Evolutionary conservation across 2,797 vertebrate genomes (phyloP).

Genomic region (Premnoplex brunnescens): DNA sequence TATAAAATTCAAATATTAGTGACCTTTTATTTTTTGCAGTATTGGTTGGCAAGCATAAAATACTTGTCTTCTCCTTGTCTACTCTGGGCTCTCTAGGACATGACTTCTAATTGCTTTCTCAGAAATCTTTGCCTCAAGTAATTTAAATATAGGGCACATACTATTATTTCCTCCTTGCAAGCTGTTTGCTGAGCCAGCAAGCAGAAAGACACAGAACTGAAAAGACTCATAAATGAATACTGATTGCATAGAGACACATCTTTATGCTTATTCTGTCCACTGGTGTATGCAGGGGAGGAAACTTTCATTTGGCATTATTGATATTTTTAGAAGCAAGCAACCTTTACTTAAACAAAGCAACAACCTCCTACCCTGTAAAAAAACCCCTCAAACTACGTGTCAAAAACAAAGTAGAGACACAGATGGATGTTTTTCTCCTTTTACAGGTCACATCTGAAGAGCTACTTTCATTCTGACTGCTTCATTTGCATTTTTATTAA

Average conservation of each 20-base stretch:
- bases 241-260: background rate
- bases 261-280: background rate
- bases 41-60: background rate
- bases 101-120: background rate
- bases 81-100: background rate
- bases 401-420: background rate
- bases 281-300: background rate
- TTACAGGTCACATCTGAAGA: background rate
- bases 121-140: background rate
- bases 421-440: background rate
- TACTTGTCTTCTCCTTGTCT: background rate
- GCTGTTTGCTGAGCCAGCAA: background rate
- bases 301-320: background rate
- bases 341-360: background rate
- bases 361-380: background rate
- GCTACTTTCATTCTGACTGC: background rate
- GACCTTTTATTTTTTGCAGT: conserved; percentile 18
- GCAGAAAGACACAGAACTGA: background rate
- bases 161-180: background rate
- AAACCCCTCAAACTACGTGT: background rate
- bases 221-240: background rate
- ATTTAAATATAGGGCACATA: background rate
- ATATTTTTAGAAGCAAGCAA: background rate
- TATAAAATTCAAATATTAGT: conserved; percentile 2
- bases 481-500: background rate